Conservation (phyloP, 2,113 vertebrate genomes). For the Thermophis baileyi region DNA sequence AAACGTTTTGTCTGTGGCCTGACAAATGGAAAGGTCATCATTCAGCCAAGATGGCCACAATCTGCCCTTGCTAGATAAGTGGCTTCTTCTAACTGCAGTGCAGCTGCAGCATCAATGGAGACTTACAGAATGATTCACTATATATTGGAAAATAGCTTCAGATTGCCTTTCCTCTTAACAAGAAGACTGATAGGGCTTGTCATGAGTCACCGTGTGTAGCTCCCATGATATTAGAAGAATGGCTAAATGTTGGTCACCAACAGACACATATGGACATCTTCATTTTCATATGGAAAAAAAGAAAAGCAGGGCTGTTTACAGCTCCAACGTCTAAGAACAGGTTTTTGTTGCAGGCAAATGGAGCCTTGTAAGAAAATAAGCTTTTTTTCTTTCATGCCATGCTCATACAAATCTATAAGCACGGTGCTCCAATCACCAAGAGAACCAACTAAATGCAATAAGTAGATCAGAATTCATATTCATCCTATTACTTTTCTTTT, state of each 20-base stretch:
- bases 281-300: not conserved
- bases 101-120: conserved; percentile 45
- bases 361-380: not conserved
- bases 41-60: conserved; percentile 30
- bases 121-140: conserved; percentile 67
- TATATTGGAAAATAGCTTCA: conserved; percentile 61
- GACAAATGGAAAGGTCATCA: conserved; percentile 53
- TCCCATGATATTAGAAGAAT: conserved; percentile 47
- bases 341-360: fast-evolving
- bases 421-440: not conserved
- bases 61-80: conserved; percentile 62
- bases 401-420: not conserved
- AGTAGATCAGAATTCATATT: not conserved
- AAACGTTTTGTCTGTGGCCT: conserved; percentile 40
- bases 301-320: not conserved
- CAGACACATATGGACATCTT: not conserved
- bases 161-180: conserved; percentile 57
- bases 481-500: not conserved
- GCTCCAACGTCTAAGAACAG: conserved; percentile 8
- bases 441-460: conserved; percentile 1
- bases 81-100: conserved; percentile 53
- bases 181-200: conserved; percentile 39
- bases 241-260: not conserved
- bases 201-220: conserved; percentile 55
- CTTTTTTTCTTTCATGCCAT: not conserved